Base-by-base conservation (phyloP, 1,140 invertebrate species). In the Yoshiicerus persimilis region DNA sequence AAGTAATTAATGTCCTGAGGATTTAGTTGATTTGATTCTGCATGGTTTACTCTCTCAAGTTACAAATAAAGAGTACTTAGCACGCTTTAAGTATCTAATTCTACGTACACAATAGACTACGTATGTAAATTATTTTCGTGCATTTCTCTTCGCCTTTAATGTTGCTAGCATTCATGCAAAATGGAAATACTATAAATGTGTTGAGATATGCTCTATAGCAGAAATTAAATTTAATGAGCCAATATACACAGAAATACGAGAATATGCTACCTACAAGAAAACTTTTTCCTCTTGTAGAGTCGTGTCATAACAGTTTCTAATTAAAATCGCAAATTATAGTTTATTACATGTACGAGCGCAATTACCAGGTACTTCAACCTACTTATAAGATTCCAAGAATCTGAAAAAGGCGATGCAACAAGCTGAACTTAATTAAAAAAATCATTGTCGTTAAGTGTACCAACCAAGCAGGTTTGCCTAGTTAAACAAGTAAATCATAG, bases 1-100 rank as follows among this genome's bases (percentile, higher is more conserved):
- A 80, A 80, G 75, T 80, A 80, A 80, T 80, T 80, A 80, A 80
- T 80, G 75, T 80, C 75, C 32, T 80, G 75, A 80, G 75, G 75
- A 80, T 80, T 80, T 80, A 80, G 30, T 80, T 80, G 75, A 80
- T 80, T 80, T 80, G 34, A 80, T 80, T 80, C 75, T 80, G 75
- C 75, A 38, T 38, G 34, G 75, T 80, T 38, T 80, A 16, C 75
- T 80, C 32, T 80, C 75, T 36, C 75, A 80, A 80, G 32, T 80
- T 80, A 80, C 75, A 80, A 80, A 80, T 80, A 80, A 23, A 34
- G 32, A 80, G 30, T 80, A 32, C 32, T 80, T 80, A 80, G 75
- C 75, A 80, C 75, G 75, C 75, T 80, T 36, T 80, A 80, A 80
- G 75, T 80, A 80, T 36, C 75, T 30, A 70, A 32, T 16, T 16